Conservation (phyloP, 2,113 vertebrate genomes). For the Periophthalmus modestus region DNA sequence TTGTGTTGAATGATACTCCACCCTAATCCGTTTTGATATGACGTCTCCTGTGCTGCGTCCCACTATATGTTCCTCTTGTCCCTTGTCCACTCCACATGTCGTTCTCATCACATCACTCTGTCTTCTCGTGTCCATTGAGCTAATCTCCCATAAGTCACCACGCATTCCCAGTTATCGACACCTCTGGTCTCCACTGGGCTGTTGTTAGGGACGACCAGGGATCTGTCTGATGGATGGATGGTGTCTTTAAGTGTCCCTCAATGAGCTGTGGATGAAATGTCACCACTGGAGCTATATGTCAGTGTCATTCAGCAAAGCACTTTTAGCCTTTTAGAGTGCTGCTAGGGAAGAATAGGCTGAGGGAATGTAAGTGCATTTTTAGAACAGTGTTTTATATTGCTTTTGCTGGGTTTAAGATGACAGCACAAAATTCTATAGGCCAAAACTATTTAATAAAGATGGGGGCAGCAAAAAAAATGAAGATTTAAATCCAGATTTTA, state of each 20-base stretch:
- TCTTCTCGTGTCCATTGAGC: constrained; percentile 45
- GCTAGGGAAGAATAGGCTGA: neutral
- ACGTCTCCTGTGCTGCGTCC: constrained; percentile 8
- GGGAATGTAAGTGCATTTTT: neutral
- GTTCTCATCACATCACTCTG: constrained; percentile 41
- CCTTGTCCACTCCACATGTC: constrained; percentile 19
- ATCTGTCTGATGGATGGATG: constrained; percentile 16
- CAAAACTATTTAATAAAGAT: too few species aligned
- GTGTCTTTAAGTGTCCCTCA: constrained; percentile 9
- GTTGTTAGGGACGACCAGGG: constrained; percentile 27
- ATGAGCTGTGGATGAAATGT: constrained; percentile 11
- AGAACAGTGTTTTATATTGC: too few species aligned
- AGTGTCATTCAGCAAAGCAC: neutral
- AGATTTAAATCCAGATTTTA: too few species aligned
- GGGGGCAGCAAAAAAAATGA: too few species aligned
- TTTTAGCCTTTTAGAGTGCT: neutral
- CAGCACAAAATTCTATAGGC: neutral
- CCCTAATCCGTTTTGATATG: constrained; percentile 52
- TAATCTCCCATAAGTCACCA: constrained; percentile 49
- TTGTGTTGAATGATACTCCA: constrained; percentile 3
- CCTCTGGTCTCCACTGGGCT: constrained; percentile 28
- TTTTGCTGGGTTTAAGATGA: neutral
- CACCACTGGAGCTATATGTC: neutral
- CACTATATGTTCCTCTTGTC: constrained; percentile 22
- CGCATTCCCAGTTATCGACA: constrained; percentile 45